Evolutionary conservation across 2,888 invertebrate genomes (phyloP), one percentile per base, ranked within the genome.

Genomic region (Pilophorus perplexus): DNA sequence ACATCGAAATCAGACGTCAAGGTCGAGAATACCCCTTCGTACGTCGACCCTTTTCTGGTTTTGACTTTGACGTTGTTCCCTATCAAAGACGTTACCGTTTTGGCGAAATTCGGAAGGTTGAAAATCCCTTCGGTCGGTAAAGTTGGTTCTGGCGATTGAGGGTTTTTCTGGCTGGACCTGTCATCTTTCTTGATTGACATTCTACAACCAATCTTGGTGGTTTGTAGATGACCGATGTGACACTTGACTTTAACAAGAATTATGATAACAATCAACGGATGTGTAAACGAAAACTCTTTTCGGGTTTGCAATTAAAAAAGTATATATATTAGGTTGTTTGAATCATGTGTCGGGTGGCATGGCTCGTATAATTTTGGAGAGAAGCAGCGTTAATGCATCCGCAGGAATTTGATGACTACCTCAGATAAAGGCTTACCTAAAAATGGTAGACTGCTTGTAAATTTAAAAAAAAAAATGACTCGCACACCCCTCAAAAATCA

Each of bases 181-280:
- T 62, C 62, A n/a, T 33, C 44, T 46, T 62, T 27, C 28, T 62
- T 62, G 42, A 40, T 12, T 14, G 62, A 46, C 62, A 62, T 62
- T 27, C 18, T 59, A 59, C 59, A 59, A 59, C 59, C 59, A 42
- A 59, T 59, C 59, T 42, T 42, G 59, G 25, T 59, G 59, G 42
- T 38, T 38, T 38, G 37, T 55, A 22, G 10, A 22, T 16, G 37
- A 38, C 40, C n/a, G n/a, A n/a, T 52, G 46, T 46, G 4, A 2
- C 52, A 52, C 52, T 52, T 52, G 52, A 28, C 16, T 25, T 48
- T 48, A 52, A 28, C 52, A 14, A 27, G 22, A 55, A 38, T n/a
- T n/a, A 52, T 52, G 27, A 18, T 50, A 28, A 52, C 52, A 28
- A 52, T 25, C 52, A 52, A 27, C 52, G n/a, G 27, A 52, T 28